Percentiles rank a stretch among this genome's conserved stretches.
Conservation (phyloP, 1,140 invertebrate species). For the Atta texana region DNA sequence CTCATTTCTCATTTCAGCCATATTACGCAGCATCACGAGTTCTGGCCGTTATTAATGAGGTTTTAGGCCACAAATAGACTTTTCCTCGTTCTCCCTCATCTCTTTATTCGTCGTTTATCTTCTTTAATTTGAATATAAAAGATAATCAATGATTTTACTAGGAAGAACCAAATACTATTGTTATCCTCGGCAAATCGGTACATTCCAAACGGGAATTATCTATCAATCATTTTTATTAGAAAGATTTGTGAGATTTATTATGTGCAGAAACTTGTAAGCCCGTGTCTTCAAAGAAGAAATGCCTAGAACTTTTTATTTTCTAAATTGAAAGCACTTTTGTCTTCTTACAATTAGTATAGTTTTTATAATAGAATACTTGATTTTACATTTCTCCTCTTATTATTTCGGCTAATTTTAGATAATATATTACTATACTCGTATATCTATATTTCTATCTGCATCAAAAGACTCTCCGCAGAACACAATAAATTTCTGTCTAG, state of each 20-base stretch:
- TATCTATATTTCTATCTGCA: neutral
- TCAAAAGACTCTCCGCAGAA: neutral
- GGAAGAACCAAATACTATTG: neutral
- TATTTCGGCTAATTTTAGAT: slow-evolving; percentile 23
- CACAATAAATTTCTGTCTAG: slow-evolving; percentile 18
- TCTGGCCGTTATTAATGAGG: slow-evolving; percentile 74
- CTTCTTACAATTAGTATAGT: neutral
- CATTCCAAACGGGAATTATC: neutral
- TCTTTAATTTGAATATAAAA: slow-evolving; percentile 39
- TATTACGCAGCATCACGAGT: slow-evolving; percentile 70
- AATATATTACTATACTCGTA: neutral
- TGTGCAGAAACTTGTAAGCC: neutral
- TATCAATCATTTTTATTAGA: slow-evolving; percentile 30
- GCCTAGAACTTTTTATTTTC: neutral
- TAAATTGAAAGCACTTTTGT: neutral
- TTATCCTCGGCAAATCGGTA: too few relatives aligned
- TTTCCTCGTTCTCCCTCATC: neutral
- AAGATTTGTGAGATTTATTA: neutral
- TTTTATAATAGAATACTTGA: neutral
- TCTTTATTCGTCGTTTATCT: slow-evolving; percentile 1
- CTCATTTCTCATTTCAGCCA: slow-evolving; percentile 73
- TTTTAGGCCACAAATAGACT: slow-evolving; percentile 55
- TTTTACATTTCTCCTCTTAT: neutral
- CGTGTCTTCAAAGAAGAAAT: neutral
- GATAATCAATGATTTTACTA: slow-evolving; percentile 1